Base-by-base conservation (phyloP, 2,797 vertebrate genomes). In the Lacerta bilineata region DNA sequence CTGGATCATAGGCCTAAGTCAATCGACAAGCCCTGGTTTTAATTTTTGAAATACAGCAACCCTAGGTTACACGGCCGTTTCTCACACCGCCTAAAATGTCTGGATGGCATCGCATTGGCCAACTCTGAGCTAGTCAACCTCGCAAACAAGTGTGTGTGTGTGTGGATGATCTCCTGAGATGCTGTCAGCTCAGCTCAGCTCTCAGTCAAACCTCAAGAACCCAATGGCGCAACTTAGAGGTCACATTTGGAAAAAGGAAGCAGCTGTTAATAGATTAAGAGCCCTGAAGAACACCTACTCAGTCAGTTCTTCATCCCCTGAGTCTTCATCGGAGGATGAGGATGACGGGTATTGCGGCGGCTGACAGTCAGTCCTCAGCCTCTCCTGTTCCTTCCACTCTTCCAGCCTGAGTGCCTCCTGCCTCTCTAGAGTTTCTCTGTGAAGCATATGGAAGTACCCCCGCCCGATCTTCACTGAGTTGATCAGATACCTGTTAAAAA, bases 371-470 rank as follows among this genome's bases (percentile, higher is more conserved):
- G 88, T 80, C 23, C 39, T 92, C 81, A 61, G 78, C 90, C 80
- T 85, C 7, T 87, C 93, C 69, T 93, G 89, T 18, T 80, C 66
- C 87, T 81, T 91, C 87, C 90, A 89, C 74, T 90, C 92, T 87
- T 93, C 90, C 86, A 90, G 84, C 71, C 87, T 87, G 59, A 90
- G 86, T 0, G 80, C 39, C 18, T 87, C 95, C 87, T 92, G 91
- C 78, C 91, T 94, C 87, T 95, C 88, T 33, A 91, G 80, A 1
- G 94, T 96, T 90, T 97, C 97, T 88, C 96, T 95, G 82, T 74
- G 95, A 74, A 98, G 95, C 0, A 96, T 93, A 64, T 89, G 80
- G 64, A 98, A 97, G 86, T 96, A 97, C 0, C 96, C 95, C 0
- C 91, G 93, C 23, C 97, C 96, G 33, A 68, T 91, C 91, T 96